Base-by-base conservation (phyloP, 2,113 vertebrate genomes). In the Elanoides forficatus region DNA sequence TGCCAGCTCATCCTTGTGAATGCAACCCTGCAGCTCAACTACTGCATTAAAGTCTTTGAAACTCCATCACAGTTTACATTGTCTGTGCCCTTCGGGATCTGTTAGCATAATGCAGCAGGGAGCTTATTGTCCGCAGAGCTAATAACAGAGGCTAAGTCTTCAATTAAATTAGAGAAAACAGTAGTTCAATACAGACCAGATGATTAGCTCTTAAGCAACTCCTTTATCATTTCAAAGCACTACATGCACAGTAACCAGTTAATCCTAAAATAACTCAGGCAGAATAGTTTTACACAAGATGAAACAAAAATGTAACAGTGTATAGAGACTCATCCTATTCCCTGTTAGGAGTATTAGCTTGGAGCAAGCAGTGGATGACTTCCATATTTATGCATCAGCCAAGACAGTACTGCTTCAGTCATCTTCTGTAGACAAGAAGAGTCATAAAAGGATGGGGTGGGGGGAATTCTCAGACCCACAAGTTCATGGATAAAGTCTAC, bases 91-190 rank as follows among this genome's bases (percentile, higher is more conserved):
- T 52, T 56, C 0, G 0, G 81, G 58, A 50, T 47, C 48, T 42
- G 36, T 65, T 84, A 27, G 3, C 14, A 2, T 59, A 23, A n/a
- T 9, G 18, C 84, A 87, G 52, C 84, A 75, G 58, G 84, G 81
- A 93, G 63, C 48, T 48, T 8, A 0, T 50, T 88, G 53, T 73
- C 72, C 56, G 40, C 71, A 66, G 79, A 53, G 42, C 88, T 88
- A 90, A 88, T 71, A 59, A 85, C 90, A 83, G 68, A 82, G 71
- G n/a, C 55, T 29, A 72, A 82, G 63, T 66, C 76, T 75, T 80
- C 95, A 76, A 47, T 88, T 96, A 90, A 83, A 94, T 48, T 58
- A 72, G 55, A 83, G 88, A 86, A 88, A 97, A 96, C 60, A 55
- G 74, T 47, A 58, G 16, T 66, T 90, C 38, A 59, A 3, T 32